phyloP scores from a whole-genome alignment of 1,140 invertebrate genomes.

The Lordiphosa clarofinis region DNA sequence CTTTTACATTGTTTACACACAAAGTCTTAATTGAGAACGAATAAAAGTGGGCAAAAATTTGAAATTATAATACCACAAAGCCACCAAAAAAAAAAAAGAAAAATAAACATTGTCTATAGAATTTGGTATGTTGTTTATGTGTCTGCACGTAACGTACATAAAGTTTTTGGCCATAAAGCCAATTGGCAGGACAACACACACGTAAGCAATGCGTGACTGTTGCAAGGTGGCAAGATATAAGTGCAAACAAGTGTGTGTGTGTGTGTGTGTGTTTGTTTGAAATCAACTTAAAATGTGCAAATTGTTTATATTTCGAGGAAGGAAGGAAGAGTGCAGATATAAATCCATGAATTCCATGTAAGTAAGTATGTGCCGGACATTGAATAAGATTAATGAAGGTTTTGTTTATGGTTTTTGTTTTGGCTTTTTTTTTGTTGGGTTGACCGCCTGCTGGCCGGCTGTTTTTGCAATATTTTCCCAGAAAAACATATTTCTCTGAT shows the following conservation, averaged over 20 bases:
- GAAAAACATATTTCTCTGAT: neutral
- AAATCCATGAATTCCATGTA: slow-evolving; percentile 17
- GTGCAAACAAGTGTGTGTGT: neutral
- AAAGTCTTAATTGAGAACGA: slow-evolving; percentile 10
- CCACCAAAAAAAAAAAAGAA: neutral
- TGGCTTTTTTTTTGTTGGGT: slow-evolving; percentile 46
- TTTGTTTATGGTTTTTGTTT: slow-evolving; percentile 53
- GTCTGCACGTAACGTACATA: slow-evolving; percentile 68
- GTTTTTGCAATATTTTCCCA: slow-evolving; percentile 35
- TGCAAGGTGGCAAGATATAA: slow-evolving; percentile 33
- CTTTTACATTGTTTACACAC: neutral
- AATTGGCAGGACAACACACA: slow-evolving; percentile 53
- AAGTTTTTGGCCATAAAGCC: slow-evolving; percentile 48
- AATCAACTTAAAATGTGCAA: slow-evolving; percentile 75
- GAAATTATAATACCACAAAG: too few species aligned
- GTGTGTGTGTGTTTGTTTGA: slow-evolving; percentile 17
- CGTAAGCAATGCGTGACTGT: slow-evolving; percentile 64
- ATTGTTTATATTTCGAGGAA: slow-evolving; percentile 64
- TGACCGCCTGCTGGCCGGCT: slow-evolving; percentile 56
- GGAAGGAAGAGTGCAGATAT: slow-evolving; percentile 3
- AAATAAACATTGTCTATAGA: slow-evolving; percentile 4
- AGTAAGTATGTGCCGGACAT: slow-evolving; percentile 69
- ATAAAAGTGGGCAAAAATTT: slow-evolving; percentile 4
- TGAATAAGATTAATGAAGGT: slow-evolving; percentile 75
- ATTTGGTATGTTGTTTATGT: slow-evolving; percentile 28